Percentiles rank a stretch among this genome's conserved stretches.
phyloP scores from a whole-genome alignment of 1,140 invertebrate genomes.

The Neodiprion lecontei region DNA sequence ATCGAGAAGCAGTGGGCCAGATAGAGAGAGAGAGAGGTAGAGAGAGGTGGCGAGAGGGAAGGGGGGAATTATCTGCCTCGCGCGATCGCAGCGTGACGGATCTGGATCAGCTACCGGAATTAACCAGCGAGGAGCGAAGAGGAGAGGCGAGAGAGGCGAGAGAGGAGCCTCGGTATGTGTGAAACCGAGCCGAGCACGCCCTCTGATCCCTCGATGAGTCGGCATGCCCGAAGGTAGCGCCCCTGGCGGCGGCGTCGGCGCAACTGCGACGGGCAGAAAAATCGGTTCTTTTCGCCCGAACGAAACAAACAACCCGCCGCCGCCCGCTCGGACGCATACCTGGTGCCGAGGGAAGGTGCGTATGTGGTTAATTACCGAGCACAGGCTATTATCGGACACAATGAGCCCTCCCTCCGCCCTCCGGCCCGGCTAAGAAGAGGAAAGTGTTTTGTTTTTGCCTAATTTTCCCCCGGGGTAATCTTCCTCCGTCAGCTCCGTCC shows the following conservation, averaged over 20 bases:
- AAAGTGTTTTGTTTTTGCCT: slow-evolving; percentile 7
- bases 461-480: not conserved
- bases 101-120: slow-evolving; percentile 7
- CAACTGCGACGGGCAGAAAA: not conserved
- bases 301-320: not conserved
- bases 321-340: not conserved
- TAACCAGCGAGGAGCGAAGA: not conserved
- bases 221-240: not conserved
- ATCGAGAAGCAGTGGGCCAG: not conserved
- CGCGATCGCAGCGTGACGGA: slow-evolving; percentile 6
- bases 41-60: slow-evolving; percentile 17
- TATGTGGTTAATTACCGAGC: not conserved
- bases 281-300: not conserved
- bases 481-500: not conserved
- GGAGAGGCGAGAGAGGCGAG: too few species aligned
- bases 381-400: slow-evolving; percentile 4
- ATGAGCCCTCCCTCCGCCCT: not conserved
- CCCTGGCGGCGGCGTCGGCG: not conserved
- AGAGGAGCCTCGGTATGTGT: not conserved
- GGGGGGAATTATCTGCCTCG: slow-evolving; percentile 12
- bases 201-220: slow-evolving; percentile 4
- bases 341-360: too few species aligned
- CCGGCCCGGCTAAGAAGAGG: not conserved
- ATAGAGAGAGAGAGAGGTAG: slow-evolving; percentile 14
- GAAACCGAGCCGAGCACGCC: slow-evolving; percentile 3